Conservation (phyloP, 2,888 invertebrate genomes). For the Melanostoma mellinum region DNA sequence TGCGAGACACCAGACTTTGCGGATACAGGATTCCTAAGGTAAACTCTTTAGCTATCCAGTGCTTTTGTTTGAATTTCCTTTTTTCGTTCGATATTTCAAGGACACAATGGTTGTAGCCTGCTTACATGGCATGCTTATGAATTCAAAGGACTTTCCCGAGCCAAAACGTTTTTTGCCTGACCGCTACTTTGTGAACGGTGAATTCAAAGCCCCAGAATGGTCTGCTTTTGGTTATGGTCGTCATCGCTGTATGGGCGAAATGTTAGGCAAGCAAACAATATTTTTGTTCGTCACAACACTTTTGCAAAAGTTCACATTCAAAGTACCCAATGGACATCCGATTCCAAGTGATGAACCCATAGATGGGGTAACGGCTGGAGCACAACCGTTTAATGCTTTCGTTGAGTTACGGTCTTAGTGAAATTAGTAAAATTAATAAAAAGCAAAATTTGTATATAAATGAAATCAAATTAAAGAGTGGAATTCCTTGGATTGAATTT, state of each 20-base stretch:
- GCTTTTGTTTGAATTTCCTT: background rate
- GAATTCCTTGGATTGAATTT: too few relatives aligned
- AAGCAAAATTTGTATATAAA: too few relatives aligned
- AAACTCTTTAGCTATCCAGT: constrained; percentile 67
- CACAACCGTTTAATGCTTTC: constrained; percentile 87
- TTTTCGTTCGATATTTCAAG: constrained; percentile 81
- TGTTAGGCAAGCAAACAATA: constrained; percentile 88
- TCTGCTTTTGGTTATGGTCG: constrained; percentile 91
- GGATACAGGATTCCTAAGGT: constrained; percentile 91
- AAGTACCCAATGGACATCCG: constrained; percentile 85
- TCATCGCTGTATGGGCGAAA: constrained; percentile 92
- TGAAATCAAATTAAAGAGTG: too few relatives aligned
- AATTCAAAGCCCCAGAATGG: constrained; percentile 86
- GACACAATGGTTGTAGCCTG: constrained; percentile 91
- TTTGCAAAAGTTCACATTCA: constrained; percentile 88
- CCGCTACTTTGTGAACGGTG: constrained; percentile 86
- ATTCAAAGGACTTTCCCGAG: constrained; percentile 86
- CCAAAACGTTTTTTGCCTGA: constrained; percentile 89
- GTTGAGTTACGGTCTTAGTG: constrained; percentile 83
- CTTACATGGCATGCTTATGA: constrained; percentile 88
- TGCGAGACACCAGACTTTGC: constrained; percentile 87
- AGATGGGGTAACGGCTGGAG: constrained; percentile 91
- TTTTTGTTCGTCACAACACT: constrained; percentile 89
- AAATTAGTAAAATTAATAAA: too few relatives aligned
- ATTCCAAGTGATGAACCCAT: constrained; percentile 86